Percentiles rank a stretch among this genome's conserved stretches.
Conservation (phyloP, 1,140 invertebrate species). For the Liolophura sinensis region DNA sequence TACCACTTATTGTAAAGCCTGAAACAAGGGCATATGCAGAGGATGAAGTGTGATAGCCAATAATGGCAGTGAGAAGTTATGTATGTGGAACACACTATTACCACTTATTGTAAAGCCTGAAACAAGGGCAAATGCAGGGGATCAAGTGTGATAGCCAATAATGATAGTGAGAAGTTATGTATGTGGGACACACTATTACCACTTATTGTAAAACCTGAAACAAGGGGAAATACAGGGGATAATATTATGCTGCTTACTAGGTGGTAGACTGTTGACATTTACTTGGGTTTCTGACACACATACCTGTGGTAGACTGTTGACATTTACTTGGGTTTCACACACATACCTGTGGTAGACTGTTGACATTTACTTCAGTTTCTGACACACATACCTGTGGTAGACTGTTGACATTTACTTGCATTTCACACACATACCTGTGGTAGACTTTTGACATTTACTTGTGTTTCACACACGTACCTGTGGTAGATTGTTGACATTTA, state of each 20-base stretch:
- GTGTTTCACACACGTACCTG: conserved; percentile 66
- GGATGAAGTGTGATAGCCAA: no score
- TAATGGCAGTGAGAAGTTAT: no score
- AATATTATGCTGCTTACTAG: conserved; percentile 62
- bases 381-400: conserved; percentile 70
- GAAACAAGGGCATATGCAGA: no score
- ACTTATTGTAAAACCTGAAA: conserved; percentile 68
- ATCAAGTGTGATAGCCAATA: no score
- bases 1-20: no score
- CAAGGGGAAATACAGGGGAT: not conserved
- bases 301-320: conserved; percentile 83
- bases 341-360: conserved; percentile 76
- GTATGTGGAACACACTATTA: no score
- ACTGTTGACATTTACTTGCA: conserved; percentile 92
- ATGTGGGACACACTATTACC: no score
- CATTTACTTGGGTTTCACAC: conserved; percentile 79
- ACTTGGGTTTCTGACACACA: no score
- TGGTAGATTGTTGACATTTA: conserved; percentile 88
- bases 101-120: no score
- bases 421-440: conserved; percentile 68
- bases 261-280: conserved; percentile 90
- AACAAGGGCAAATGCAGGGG: no score
- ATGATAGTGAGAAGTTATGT: no score
- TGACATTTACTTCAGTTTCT: no score
- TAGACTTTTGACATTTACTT: conserved; percentile 90